Evolutionary conservation across 2,888 invertebrate genomes (phyloP).

Genomic region (Megastigmus dorsalis): DNA sequence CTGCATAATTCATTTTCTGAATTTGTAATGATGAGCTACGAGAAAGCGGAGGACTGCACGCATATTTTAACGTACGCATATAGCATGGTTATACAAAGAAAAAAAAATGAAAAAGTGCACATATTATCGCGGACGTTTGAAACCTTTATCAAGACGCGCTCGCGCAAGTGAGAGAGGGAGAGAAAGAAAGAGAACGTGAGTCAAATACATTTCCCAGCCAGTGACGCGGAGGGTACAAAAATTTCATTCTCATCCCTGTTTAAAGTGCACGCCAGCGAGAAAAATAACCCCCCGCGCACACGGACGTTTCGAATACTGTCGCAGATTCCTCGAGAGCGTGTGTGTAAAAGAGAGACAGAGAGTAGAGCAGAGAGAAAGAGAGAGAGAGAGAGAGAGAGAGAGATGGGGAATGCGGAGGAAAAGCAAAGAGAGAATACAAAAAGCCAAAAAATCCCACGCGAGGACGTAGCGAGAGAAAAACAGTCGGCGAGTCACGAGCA

Average conservation of each 20-base stretch:
- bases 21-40: too few species aligned
- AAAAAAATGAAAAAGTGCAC: constrained; percentile 32
- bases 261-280: constrained; percentile 27
- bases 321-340: constrained; percentile 18
- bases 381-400: neutral
- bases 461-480: neutral
- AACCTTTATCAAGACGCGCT: constrained; percentile 42
- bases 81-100: neutral
- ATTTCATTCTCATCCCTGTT: constrained; percentile 38
- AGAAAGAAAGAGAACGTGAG: constrained; percentile 44
- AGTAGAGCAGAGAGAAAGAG: neutral
- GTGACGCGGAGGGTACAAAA: constrained; percentile 9
- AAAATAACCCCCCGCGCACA: constrained; percentile 37
- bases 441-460: constrained; percentile 20
- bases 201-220: constrained; percentile 33
- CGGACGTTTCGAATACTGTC: constrained; percentile 36
- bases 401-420: too few species aligned
- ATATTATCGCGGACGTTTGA: constrained; percentile 29
- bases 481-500: neutral
- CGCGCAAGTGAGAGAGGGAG: too few species aligned
- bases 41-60: too few species aligned
- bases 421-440: neutral
- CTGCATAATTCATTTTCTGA: too few species aligned
- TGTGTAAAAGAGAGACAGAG: neutral
- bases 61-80: too few species aligned